Conservation (phyloP, 2,888 invertebrate genomes). For the Acrobasis repandana region DNA sequence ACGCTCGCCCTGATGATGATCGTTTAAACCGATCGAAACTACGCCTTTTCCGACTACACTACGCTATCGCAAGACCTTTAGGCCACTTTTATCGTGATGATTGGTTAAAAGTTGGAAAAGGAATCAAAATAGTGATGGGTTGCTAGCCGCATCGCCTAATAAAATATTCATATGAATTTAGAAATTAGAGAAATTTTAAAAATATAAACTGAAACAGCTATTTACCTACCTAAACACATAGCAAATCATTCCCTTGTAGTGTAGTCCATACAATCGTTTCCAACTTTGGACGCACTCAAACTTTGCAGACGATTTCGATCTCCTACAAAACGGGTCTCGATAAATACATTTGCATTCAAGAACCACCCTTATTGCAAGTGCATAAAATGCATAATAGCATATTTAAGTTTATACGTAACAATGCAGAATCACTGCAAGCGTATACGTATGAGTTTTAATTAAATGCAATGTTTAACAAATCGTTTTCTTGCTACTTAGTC, state of each 20-base stretch:
- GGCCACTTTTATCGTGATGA: too few species aligned
- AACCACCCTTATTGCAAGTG: conserved; percentile 39
- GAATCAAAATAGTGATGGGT: too few species aligned
- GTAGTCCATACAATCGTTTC: conserved; percentile 47
- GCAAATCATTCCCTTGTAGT: conserved; percentile 23
- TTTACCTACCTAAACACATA: conserved; percentile 25
- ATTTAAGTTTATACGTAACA: conserved; percentile 21
- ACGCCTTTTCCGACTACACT: too few species aligned
- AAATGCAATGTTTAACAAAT: conserved; percentile 12
- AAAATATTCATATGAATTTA: too few species aligned
- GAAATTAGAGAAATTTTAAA: too few species aligned
- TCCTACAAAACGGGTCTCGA: conserved; percentile 62
- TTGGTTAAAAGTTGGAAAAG: too few species aligned
- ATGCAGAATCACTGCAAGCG: conserved; percentile 26
- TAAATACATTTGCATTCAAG: conserved; percentile 48
- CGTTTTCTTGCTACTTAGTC: neutral
- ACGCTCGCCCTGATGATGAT: too few species aligned
- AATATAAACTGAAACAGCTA: conserved; percentile 59
- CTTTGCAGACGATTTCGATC: conserved; percentile 82
- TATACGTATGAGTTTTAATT: conserved; percentile 18
- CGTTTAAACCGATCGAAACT: too few species aligned
- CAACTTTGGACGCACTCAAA: conserved; percentile 75
- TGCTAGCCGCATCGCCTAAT: too few species aligned
- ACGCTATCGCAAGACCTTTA: too few species aligned
- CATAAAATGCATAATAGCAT: conserved; percentile 31